phyloP scores from a whole-genome alignment of 2,113 vertebrate genomes.

The Okapia johnstoni region DNA sequence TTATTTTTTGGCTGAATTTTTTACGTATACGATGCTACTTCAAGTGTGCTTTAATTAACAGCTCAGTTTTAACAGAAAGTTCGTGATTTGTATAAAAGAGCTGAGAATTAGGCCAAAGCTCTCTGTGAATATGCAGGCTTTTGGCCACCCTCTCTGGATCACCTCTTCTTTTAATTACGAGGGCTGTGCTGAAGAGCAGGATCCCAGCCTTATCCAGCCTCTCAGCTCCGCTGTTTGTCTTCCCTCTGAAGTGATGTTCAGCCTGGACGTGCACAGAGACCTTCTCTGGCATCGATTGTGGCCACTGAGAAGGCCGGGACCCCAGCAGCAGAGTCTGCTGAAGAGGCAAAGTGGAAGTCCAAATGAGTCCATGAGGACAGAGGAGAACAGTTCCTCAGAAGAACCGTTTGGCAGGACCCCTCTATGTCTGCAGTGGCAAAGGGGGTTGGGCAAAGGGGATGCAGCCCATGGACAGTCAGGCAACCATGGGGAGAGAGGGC shows the following conservation, averaged over 20 bases:
- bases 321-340: not conserved
- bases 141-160: not conserved
- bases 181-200: not conserved
- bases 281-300: not conserved
- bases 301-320: too few relatives aligned
- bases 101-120: not conserved
- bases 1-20: not conserved
- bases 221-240: not conserved
- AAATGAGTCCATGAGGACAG: not conserved
- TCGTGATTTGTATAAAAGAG: not conserved
- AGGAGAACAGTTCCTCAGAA: not conserved
- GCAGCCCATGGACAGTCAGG: not conserved
- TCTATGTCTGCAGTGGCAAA: not conserved
- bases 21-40: not conserved
- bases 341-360: not conserved
- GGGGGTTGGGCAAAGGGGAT: too few relatives aligned
- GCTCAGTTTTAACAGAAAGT: not conserved
- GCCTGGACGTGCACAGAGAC: not conserved
- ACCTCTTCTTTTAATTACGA: not conserved
- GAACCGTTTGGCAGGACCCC: not conserved
- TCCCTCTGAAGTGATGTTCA: not conserved
- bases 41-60: not conserved
- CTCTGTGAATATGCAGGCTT: not conserved
- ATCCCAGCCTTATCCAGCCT: not conserved
- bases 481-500: accelerated